Percentiles rank a stretch among this genome's conserved stretches.
These are phyloP conservation scores for Nettapus auritus DNA, from an alignment of 2,113 vertebrate genomes.

Conservation along the genomic window DNA sequence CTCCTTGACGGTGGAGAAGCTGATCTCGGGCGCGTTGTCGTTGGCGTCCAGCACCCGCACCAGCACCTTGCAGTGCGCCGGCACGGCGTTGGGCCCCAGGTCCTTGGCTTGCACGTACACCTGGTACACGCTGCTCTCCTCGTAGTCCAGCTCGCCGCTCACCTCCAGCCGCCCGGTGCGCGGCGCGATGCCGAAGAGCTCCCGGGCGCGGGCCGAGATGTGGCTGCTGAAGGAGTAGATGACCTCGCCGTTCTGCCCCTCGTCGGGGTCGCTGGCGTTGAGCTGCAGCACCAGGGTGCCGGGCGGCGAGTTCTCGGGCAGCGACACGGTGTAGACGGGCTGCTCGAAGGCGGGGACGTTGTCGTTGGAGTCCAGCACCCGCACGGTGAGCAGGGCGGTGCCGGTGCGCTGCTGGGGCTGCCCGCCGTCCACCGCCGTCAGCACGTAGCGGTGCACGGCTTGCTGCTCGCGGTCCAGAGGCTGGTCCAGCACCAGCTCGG, in stretches of 20 bases:
- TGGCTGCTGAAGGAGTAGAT: slow-evolving; percentile 96
- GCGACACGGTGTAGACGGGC: slow-evolving; percentile 91
- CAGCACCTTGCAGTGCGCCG: slow-evolving; percentile 96
- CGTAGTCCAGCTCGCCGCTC: slow-evolving; percentile 92
- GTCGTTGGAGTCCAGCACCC: slow-evolving; percentile 96
- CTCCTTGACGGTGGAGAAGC: slow-evolving; percentile 96
- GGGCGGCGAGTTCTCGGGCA: slow-evolving; percentile 91
- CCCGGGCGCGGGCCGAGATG: slow-evolving; percentile 89
- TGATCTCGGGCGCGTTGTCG: slow-evolving; percentile 96
- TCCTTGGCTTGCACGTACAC: slow-evolving; percentile 97
- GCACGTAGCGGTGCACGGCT: slow-evolving; percentile 93
- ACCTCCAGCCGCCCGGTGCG: slow-evolving; percentile 93
- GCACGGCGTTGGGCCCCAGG: slow-evolving; percentile 93
- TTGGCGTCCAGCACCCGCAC: slow-evolving; percentile 91
- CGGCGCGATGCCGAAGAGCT: slow-evolving; percentile 90
- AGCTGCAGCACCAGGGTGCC: slow-evolving; percentile 94
- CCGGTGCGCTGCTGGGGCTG: slow-evolving; percentile 90
- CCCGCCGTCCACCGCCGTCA: slow-evolving; percentile 96
- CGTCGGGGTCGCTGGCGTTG: slow-evolving; percentile 94
- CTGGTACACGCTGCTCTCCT: slow-evolving; percentile 92
- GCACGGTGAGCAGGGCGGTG: slow-evolving; percentile 93
- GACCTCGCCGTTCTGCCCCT: slow-evolving; percentile 94
- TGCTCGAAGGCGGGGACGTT: slow-evolving; percentile 96
- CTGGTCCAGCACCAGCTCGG: slow-evolving; percentile 94
- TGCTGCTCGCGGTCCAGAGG: slow-evolving; percentile 96